Percentiles rank a stretch among this genome's conserved stretches.
Conservation (phyloP, 2,113 vertebrate genomes). For the Delphinus delphis region DNA sequence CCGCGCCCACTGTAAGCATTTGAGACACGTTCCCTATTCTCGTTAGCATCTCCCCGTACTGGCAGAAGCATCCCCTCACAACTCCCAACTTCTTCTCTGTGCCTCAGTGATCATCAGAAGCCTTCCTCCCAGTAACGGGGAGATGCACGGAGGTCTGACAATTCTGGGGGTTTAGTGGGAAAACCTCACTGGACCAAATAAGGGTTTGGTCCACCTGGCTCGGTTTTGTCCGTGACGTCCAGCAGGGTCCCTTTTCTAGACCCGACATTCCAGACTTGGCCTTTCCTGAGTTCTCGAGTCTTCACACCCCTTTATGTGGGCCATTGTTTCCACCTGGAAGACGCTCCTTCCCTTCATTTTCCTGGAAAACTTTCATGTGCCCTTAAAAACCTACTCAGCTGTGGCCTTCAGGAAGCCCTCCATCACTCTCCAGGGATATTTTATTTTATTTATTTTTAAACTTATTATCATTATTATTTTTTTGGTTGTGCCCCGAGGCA, state of each 20-base stretch:
- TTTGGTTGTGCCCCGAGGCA: too few species aligned
- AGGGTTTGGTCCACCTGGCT: background rate
- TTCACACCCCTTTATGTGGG: background rate
- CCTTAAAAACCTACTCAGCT: background rate
- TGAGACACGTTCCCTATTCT: fast-evolving
- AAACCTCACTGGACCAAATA: background rate
- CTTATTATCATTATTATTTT: too few species aligned
- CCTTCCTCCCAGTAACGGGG: background rate
- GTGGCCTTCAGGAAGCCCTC: too few species aligned
- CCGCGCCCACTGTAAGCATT: fast-evolving
- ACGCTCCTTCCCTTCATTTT: background rate
- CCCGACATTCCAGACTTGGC: background rate
- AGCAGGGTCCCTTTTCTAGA: background rate
- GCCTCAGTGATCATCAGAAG: background rate
- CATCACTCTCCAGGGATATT: background rate
- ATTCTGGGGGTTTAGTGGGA: background rate
- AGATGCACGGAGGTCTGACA: background rate
- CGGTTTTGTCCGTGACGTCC: background rate
- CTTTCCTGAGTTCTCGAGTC: background rate
- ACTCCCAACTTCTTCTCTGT: background rate
- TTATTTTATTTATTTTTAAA: too few species aligned
- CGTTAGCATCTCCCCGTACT: background rate
- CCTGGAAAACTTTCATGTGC: background rate
- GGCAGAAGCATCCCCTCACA: background rate
- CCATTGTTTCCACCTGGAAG: too few species aligned